A percentile compares a stretch with the other conserved stretches of the same genome.
Evolutionary conservation across 2,113 vertebrate genomes (phyloP).

Genomic region (Ptychochromis oligacanthus): DNA sequence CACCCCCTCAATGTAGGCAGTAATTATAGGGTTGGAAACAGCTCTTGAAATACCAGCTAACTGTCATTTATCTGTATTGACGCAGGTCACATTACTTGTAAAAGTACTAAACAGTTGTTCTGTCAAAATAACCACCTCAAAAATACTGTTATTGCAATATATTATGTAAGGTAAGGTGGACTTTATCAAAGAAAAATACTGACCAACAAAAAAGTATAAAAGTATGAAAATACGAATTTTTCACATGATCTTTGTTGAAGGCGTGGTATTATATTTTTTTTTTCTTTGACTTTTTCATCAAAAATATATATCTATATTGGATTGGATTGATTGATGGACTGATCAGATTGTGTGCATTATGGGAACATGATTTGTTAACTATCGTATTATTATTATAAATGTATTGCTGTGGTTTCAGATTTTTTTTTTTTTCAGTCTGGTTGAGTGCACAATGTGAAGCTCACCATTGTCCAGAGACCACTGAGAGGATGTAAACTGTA

Average conservation of each 20-base stretch:
- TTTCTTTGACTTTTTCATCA: neutral
- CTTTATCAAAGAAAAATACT: neutral
- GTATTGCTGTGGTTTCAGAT: conserved; percentile 14
- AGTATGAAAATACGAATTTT: no score
- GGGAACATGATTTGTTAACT: neutral
- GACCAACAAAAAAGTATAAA: no score
- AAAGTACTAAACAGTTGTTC: neutral
- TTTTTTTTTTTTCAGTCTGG: neutral
- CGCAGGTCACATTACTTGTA: neutral
- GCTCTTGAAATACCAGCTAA: conserved; percentile 17
- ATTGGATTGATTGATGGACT: neutral
- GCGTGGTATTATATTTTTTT: neutral
- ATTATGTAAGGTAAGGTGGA: neutral
- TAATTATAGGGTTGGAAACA: conserved; percentile 7
- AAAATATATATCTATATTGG: neutral
- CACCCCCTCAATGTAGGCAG: neutral
- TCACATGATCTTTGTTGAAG: no score
- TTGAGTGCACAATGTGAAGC: conserved; percentile 9
- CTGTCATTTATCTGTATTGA: conserved; percentile 10
- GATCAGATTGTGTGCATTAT: neutral
- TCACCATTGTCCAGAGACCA: neutral
- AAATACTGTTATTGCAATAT: neutral
- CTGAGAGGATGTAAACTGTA: conserved; percentile 27
- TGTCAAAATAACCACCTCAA: neutral
- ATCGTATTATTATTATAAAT: neutral